Evolutionary conservation across 2,113 vertebrate species (phyloP), one percentile per base, ranked within the genome.

Genomic region (Colossoma macropomum): DNA sequence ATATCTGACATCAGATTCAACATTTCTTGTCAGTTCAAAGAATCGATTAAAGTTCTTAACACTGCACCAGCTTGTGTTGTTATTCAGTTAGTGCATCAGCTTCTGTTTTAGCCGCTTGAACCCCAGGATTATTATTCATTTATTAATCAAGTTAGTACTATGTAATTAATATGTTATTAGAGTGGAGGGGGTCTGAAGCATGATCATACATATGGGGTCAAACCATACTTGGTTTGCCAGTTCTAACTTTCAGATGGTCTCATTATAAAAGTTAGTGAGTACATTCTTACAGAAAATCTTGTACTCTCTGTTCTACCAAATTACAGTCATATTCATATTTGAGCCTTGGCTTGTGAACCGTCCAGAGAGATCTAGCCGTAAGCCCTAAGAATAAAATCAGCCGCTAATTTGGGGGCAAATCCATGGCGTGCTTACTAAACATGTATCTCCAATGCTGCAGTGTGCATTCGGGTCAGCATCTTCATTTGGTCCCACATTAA

Each of bases 1-100:
- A 88, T 86, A 80, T 92, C 92, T 89, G 88, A 89, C 89, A 89
- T 92, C 90, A 90, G 82, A 83, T 90, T 90, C 84, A 82, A 88
- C 41, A 73, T 81, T 88, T 77, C 77, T 63, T 45, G 17, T 70
- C 30, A 10, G 25, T 48, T 28, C 65, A 65, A 41, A 16, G 15
- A 28, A 28, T 1, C 1, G 25, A 28, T 48, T 77, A 48, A 30
- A 52, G n/a, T 1, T 62, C 11, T n/a, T 23, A 23, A 8, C 21
- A 8, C 54, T 62, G 23, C 12, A 50, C 4, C 60, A 23, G 10
- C n/a, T 50, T 63, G 21, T 28, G 13, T 77, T 65, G 41, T 48
- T 25, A 77, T 77, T 50, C 62, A n/a, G 32, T 62, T 76, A 25
- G 11, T 34, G 32, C 9, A 45, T 28, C 19, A 60, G n/a, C 8